Percentiles rank a stretch among this genome's conserved stretches.
Evolutionary conservation across 2,113 vertebrate genomes (phyloP).

Genomic region (Channa maculata): DNA sequence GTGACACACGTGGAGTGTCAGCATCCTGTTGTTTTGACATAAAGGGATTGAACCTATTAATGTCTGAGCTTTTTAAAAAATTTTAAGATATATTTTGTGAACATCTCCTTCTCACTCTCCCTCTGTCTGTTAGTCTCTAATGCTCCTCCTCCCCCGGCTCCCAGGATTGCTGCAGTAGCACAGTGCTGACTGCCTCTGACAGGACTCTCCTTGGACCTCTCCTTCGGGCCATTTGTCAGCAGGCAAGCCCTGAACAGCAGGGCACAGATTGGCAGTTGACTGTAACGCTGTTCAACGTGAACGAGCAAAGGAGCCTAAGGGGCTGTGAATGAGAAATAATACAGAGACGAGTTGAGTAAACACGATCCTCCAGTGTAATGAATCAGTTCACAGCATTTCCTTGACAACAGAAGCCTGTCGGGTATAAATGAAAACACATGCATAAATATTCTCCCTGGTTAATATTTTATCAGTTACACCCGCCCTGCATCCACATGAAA

Average conservation of each 20-base stretch:
- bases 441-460: conserved; percentile 69
- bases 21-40: not conserved
- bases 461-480: conserved; percentile 64
- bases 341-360: conserved; percentile 70
- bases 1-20: not conserved
- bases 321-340: conserved; percentile 67
- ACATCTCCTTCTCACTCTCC: not conserved
- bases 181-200: conserved; percentile 59
- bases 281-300: conserved; percentile 60
- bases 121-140: not conserved
- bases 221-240: conserved; percentile 70
- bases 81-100: not conserved
- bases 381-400: conserved; percentile 66
- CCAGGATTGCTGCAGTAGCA: conserved; percentile 54
- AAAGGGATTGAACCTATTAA: not conserved
- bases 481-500: conserved; percentile 41
- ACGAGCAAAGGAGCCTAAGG: conserved; percentile 48
- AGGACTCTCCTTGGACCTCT: conserved; percentile 69
- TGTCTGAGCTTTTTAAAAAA: not conserved
- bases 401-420: conserved; percentile 66
- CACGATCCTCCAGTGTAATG: conserved; percentile 64
- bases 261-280: conserved; percentile 68
- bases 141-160: not conserved
- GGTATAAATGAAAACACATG: conserved; percentile 69
- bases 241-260: conserved; percentile 44